These are phyloP conservation scores for Oophaga sylvatica DNA, from an alignment of 2,797 vertebrate species.

Conservation along the genomic window DNA sequence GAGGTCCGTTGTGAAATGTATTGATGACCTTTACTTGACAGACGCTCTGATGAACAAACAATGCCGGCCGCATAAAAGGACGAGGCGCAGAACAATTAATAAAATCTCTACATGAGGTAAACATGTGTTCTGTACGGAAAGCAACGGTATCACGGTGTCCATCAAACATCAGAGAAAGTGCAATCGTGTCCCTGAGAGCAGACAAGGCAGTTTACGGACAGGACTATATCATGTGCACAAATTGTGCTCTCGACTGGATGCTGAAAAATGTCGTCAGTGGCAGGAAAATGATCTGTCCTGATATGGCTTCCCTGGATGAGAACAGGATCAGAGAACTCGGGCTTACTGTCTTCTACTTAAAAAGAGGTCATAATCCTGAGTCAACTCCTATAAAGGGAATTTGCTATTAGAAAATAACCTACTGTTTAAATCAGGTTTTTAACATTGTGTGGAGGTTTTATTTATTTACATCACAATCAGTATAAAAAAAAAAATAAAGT, in stretches of 20 bases:
- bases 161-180: background rate
- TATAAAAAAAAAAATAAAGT: too few species aligned
- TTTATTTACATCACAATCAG: too few species aligned
- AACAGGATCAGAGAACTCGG: too few species aligned
- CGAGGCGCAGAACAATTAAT: slow-evolving; percentile 4
- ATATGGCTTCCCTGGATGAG: too few species aligned
- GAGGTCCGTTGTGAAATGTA: slow-evolving; percentile 13
- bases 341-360: too few species aligned
- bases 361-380: too few species aligned
- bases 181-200: background rate
- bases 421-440: too few species aligned
- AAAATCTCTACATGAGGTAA: slow-evolving; percentile 14
- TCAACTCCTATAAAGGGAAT: too few species aligned
- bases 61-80: background rate
- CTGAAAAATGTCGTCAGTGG: background rate
- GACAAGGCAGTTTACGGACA: background rate
- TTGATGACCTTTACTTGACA: slow-evolving; percentile 35
- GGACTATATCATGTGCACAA: background rate
- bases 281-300: too few species aligned
- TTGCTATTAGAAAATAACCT: too few species aligned
- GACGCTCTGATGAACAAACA: slow-evolving; percentile 18
- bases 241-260: background rate
- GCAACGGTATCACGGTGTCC: background rate
- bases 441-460: too few species aligned
- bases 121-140: slow-evolving; percentile 37